Conservation (phyloP, 1,140 invertebrate genomes). For the Arion vulgaris region DNA sequence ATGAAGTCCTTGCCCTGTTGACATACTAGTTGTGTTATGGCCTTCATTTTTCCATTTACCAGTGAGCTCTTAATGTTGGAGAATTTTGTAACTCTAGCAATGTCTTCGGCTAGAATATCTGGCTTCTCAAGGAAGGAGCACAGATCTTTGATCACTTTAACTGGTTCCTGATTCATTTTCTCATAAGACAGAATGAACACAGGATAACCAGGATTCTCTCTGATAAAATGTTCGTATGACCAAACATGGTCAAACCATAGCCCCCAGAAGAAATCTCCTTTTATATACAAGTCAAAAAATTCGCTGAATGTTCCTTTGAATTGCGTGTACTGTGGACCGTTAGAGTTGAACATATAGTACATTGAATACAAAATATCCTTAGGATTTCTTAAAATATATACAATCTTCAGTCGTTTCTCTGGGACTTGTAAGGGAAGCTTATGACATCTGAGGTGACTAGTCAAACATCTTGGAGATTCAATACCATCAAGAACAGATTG, state of each 20-base stretch:
- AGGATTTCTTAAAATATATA: conserved; percentile 1
- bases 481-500: background rate
- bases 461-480: background rate
- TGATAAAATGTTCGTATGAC: background rate
- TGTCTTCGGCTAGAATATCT: background rate
- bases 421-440: background rate
- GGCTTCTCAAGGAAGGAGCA: conserved; percentile 2
- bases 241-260: conserved; percentile 7
- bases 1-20: background rate
- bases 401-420: background rate
- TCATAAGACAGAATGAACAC: background rate
- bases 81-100: conserved; percentile 1
- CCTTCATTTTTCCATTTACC: background rate
- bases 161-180: conserved; percentile 17
- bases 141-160: background rate
- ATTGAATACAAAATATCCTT: background rate
- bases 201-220: background rate
- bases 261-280: background rate
- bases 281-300: background rate
- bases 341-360: background rate
- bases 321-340: background rate
- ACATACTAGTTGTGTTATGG: background rate
- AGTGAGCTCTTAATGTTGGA: background rate
- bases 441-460: background rate
- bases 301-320: background rate